Base-by-base conservation (phyloP, 2,888 invertebrate genomes). In the Itoplectis maculator region DNA sequence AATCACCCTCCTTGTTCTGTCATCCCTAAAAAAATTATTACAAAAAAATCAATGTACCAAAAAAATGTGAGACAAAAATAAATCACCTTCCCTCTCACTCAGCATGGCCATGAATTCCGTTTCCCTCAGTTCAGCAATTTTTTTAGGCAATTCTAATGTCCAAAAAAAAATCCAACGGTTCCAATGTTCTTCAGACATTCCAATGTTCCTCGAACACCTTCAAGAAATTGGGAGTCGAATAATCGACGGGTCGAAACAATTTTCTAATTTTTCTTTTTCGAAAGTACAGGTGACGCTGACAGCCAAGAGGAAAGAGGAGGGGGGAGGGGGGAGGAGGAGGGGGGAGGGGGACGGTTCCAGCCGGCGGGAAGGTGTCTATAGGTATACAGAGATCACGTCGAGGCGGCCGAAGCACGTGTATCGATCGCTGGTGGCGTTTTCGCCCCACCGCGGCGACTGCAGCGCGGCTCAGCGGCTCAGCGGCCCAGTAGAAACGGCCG, bases 331-430 rank as follows among this genome's bases (percentile, higher is more conserved):
- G 42, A 7, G 37, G 11, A 54, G 8, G n/a, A 20, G 11, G 42
- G n/a, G n/a, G 37, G 11, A 54, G 8, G n/a, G 29, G 11, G 42
- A 7, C 8, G 42, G 20, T 51, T 29, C 29, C 8, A 68, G 51
- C 18, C 49, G 9, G 51, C 9, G 63, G n/a, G 49, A 63, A 49
- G 63, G 47, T 45, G 20, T 45, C 56, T 51, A 61, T 59, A 51
- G 13, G 8, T 20, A n/a, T 66, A 42, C 6, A 15, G 47, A 47
- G 54, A 68, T 56, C 63, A 42, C 42, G 18, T 42, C 45, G 66
- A 68, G 56, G 75, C 15, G 29, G 45, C 29, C 40, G 45, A 54
- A 63, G 70, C 78, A 70, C 70, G 70, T 70, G 78, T 78, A 78
- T 78, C 78, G 78, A 78, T 78, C 78, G 70, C 13, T 42, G 29